Percentiles rank a stretch among this genome's conserved stretches.
phyloP scores from a whole-genome alignment of 64 coral and sea anemone species.

The Catalaphyllia jardinei region DNA sequence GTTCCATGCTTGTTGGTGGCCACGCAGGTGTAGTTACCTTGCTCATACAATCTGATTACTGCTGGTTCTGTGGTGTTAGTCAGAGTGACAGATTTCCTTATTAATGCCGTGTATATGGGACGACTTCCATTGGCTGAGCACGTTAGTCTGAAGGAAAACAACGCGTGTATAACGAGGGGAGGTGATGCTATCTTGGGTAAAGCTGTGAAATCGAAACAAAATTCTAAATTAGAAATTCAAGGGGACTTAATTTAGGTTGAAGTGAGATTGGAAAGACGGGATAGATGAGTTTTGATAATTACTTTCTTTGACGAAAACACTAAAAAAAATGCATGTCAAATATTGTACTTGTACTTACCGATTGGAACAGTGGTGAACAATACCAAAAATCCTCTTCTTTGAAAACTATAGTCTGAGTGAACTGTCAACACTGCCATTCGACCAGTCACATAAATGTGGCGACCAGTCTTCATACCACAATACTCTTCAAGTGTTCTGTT shows the following conservation, averaged over 20 bases:
- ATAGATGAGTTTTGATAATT: too few relatives aligned
- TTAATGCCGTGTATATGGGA: background rate
- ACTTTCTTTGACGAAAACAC: too few relatives aligned
- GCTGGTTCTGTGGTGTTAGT: background rate
- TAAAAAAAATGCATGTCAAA: too few relatives aligned
- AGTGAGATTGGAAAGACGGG: too few relatives aligned
- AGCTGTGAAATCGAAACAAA: background rate
- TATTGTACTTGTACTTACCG: background rate
- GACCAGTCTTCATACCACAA: background rate
- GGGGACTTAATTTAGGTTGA: too few relatives aligned
- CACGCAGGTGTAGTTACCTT: conserved; percentile 1
- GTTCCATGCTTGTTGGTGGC: background rate
- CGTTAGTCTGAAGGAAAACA: background rate
- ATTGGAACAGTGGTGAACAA: background rate
- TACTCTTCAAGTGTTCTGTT: background rate
- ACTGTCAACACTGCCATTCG: background rate
- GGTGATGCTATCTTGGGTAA: background rate
- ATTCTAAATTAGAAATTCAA: too few relatives aligned
- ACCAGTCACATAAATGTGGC: background rate
- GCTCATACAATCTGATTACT: background rate
- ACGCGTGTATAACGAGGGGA: background rate
- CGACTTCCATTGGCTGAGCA: background rate
- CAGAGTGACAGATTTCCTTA: background rate
- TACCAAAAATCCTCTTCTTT: background rate
- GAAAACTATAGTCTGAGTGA: background rate